Evolutionary conservation across 2,113 vertebrate genomes (phyloP).

Genomic region (Amblyopsis rosae): DNA sequence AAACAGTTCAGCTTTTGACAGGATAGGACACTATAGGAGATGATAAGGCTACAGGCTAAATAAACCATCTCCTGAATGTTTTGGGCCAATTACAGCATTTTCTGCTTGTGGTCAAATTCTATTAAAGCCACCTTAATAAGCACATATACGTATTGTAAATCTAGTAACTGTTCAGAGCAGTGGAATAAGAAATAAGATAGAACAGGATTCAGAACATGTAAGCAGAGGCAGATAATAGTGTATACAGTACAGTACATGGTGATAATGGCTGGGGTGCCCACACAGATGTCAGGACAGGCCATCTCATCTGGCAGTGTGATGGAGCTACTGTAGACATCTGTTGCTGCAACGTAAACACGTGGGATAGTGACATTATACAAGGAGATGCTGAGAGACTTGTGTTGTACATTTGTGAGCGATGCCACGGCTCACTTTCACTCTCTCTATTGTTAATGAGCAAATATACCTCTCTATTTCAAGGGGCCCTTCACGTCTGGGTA

Average conservation of each 20-base stretch:
- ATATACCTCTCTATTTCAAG: slow-evolving; percentile 30
- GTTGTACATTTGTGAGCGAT: slow-evolving; percentile 39
- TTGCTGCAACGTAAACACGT: slow-evolving; percentile 61
- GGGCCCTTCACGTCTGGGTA: slow-evolving; percentile 23
- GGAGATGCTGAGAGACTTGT: slow-evolving; percentile 51
- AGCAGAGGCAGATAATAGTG: no score
- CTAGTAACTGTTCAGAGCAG: no score
- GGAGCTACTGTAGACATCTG: slow-evolving; percentile 40
- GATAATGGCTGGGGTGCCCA: no score
- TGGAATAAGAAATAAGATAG: no score
- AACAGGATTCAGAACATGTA: no score
- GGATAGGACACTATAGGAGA: no score
- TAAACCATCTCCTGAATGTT: not conserved
- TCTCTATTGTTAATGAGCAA: slow-evolving; percentile 54
- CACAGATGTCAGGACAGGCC: slow-evolving; percentile 4
- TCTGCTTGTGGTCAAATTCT: no score
- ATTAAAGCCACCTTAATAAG: no score
- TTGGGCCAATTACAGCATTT: no score
- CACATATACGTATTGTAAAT: no score
- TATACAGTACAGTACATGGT: no score
- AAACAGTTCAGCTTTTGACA: no score
- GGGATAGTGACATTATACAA: slow-evolving; percentile 44
- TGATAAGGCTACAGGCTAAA: not conserved
- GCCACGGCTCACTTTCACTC: slow-evolving; percentile 50
- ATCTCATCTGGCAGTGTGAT: slow-evolving; percentile 35